Conservation (phyloP, 2,113 vertebrate genomes). For the Narcine bancroftii region DNA sequence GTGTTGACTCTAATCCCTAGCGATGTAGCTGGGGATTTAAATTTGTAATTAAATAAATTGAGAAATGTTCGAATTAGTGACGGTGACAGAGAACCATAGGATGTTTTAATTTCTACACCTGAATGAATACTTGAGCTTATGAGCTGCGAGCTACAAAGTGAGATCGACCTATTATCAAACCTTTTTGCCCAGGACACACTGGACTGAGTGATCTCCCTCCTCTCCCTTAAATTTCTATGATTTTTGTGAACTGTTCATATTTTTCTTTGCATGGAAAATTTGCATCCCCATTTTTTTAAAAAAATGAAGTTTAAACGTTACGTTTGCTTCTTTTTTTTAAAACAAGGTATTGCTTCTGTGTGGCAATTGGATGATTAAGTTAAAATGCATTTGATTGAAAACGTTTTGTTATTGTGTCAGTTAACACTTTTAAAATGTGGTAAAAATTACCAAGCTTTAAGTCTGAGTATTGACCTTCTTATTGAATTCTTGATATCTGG, state of each 20-base stretch:
- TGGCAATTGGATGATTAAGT: neutral
- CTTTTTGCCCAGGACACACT: too few relatives aligned
- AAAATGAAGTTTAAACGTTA: neutral
- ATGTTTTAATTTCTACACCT: too few relatives aligned
- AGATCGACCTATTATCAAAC: too few relatives aligned
- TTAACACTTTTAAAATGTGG: neutral
- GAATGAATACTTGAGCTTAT: too few relatives aligned
- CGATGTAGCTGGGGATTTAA: too few relatives aligned
- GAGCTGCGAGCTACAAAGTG: too few relatives aligned
- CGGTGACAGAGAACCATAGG: too few relatives aligned
- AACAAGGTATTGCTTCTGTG: neutral
- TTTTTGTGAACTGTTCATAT: neutral
- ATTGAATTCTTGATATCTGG: neutral
- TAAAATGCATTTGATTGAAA: neutral
- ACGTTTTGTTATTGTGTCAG: neutral
- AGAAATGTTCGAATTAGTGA: too few relatives aligned
- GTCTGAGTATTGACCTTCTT: neutral
- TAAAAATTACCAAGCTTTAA: neutral
- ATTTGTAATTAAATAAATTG: too few relatives aligned
- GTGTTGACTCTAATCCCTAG: too few relatives aligned
- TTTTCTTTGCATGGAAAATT: neutral
- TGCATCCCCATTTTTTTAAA: neutral
- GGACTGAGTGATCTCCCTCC: too few relatives aligned
- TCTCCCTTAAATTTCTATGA: too few relatives aligned
- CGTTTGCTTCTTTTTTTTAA: neutral